These are phyloP conservation scores for Tiaroga cobitis DNA, from an alignment of 2,797 vertebrate genomes.

Conservation along the genomic window DNA sequence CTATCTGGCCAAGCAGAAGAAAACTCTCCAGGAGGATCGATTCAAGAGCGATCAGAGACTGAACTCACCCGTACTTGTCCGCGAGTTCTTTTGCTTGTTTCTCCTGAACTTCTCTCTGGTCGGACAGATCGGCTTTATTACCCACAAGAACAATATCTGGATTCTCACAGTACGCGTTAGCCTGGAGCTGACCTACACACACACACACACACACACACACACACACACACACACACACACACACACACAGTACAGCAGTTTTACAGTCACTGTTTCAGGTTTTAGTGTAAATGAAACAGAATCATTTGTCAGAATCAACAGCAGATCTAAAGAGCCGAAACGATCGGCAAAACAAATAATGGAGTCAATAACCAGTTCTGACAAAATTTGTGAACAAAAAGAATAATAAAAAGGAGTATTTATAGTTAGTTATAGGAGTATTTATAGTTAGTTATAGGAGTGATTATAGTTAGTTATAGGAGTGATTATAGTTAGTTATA, in stretches of 20 bases:
- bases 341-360: neutral
- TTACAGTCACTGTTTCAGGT: neutral
- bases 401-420: no score
- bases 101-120: conserved; percentile 93
- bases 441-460: no score
- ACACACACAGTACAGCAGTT: neutral
- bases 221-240: no score
- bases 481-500: no score
- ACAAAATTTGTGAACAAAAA: neutral
- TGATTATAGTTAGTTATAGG: no score
- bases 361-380: neutral
- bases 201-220: conserved; percentile 7
- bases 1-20: no score
- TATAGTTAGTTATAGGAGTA: no score
- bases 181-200: conserved; percentile 91
- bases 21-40: no score
- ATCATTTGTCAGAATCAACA: neutral
- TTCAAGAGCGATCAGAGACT: no score
- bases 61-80: conserved; percentile 89
- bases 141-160: conserved; percentile 95
- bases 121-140: conserved; percentile 91
- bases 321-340: neutral
- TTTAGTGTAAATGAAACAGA: neutral
- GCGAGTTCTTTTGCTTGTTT: conserved; percentile 92
- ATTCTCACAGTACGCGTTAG: conserved; percentile 96